Evolutionary conservation across 1,140 invertebrate genomes (phyloP).

Genomic region (Cryptotermes secundus): DNA sequence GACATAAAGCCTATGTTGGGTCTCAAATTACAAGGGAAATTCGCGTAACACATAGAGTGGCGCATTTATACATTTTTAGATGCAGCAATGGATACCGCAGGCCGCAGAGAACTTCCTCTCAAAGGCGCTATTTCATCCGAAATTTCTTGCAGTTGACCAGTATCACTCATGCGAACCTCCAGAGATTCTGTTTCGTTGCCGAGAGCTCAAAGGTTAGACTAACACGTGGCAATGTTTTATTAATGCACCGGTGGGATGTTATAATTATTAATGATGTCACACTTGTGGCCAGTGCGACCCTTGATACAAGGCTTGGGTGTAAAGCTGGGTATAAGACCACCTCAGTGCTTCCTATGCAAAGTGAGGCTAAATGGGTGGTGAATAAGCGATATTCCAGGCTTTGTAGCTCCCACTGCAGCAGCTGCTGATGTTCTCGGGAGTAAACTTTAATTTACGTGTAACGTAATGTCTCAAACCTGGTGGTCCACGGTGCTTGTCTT

Average conservation of each 20-base stretch:
- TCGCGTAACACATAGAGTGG: too few relatives aligned
- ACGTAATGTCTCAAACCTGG: background rate
- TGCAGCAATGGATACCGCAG: too few relatives aligned
- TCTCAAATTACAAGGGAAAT: too few relatives aligned
- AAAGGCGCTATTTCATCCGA: background rate
- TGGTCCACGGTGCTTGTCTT: background rate
- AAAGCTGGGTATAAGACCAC: background rate
- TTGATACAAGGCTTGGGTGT: slow-evolving; percentile 1
- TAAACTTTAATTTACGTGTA: background rate
- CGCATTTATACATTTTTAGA: too few relatives aligned
- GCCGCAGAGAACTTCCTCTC: too few relatives aligned
- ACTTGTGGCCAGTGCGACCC: slow-evolving; percentile 16
- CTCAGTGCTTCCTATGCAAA: background rate
- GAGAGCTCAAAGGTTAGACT: slow-evolving; percentile 15
- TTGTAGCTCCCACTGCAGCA: background rate
- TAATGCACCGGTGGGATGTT: background rate
- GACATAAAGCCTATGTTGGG: too few relatives aligned
- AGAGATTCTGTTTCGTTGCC: background rate
- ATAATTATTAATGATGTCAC: slow-evolving; percentile 13
- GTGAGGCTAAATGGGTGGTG: slow-evolving; percentile 13
- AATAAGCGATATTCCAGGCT: background rate
- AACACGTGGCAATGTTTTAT: background rate
- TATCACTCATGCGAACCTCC: background rate
- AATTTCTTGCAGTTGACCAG: background rate
- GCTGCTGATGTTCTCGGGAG: background rate